Evolutionary conservation across 2,797 vertebrate species (phyloP).

Genomic region (Poeciliopsis paucimaculata): DNA sequence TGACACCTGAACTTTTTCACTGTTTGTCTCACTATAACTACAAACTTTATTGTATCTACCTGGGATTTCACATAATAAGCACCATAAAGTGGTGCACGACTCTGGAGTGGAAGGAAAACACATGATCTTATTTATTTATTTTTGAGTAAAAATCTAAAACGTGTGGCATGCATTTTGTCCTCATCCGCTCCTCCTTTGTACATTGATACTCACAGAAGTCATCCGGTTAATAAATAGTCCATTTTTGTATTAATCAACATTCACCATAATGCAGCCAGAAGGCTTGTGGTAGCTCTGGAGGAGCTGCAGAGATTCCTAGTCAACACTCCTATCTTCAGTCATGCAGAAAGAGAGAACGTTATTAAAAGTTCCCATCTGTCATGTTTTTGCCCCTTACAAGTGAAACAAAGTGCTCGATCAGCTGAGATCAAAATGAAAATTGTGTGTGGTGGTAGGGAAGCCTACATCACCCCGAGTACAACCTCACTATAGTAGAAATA

Average conservation of each 20-base stretch:
- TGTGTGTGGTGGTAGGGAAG: too few relatives aligned
- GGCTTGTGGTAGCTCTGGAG: not conserved
- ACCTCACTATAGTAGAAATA: too few relatives aligned
- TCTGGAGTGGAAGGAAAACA: not conserved
- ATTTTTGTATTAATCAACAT: too few relatives aligned
- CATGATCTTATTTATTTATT: too few relatives aligned
- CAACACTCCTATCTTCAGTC: not conserved
- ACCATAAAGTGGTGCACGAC: not conserved
- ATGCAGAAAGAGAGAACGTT: not conserved
- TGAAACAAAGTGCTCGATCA: too few relatives aligned
- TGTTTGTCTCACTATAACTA: not conserved
- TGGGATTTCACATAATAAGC: not conserved
- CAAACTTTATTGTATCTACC: not conserved
- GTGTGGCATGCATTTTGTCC: not conserved
- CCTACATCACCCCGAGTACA: too few relatives aligned
- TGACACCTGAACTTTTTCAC: not conserved
- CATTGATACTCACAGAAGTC: not conserved
- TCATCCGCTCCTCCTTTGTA: too few relatives aligned
- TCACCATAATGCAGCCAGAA: not conserved
- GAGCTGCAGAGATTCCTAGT: not conserved
- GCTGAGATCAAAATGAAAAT: too few relatives aligned
- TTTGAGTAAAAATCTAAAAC: too few relatives aligned
- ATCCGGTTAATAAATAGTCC: not conserved
- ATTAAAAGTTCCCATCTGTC: not conserved
- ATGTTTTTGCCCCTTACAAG: not conserved